These are phyloP conservation scores for Nannoperca obscura DNA, from an alignment of 2,797 vertebrate species.

Conservation along the genomic window DNA sequence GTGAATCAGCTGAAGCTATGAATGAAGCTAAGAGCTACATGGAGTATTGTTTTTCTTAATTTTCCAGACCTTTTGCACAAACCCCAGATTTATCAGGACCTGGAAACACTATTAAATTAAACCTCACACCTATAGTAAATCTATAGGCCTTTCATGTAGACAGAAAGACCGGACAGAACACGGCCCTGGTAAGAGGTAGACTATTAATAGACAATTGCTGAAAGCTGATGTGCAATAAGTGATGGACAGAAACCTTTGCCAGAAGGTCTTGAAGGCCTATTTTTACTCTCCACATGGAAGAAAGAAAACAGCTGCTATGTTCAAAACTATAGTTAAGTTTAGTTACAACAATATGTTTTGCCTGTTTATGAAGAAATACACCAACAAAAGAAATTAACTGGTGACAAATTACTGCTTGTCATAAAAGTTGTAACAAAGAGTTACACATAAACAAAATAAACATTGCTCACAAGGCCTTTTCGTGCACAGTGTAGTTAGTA, in stretches of 20 bases:
- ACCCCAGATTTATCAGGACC: neutral
- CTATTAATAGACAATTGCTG: neutral
- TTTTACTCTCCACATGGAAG: neutral
- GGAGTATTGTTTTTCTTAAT: neutral
- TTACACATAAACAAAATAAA: neutral
- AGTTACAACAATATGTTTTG: neutral
- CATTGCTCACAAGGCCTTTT: neutral
- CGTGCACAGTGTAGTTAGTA: neutral
- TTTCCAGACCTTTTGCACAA: neutral
- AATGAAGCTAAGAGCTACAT: neutral
- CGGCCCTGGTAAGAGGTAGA: neutral
- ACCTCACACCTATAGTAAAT: neutral
- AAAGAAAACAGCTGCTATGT: neutral
- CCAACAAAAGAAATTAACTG: neutral
- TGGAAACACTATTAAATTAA: neutral
- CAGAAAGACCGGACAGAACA: neutral
- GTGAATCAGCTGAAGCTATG: neutral
- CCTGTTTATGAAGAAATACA: neutral
- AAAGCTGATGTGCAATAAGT: neutral
- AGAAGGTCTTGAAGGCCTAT: neutral
- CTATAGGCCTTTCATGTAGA: neutral
- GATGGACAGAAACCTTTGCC: neutral
- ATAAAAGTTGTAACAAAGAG: neutral
- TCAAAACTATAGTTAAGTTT: neutral
- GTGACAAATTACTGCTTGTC: neutral